Evolutionary conservation across 2,113 vertebrate species (phyloP), one percentile per base, ranked within the genome.

Genomic region (Lepus timidus): DNA sequence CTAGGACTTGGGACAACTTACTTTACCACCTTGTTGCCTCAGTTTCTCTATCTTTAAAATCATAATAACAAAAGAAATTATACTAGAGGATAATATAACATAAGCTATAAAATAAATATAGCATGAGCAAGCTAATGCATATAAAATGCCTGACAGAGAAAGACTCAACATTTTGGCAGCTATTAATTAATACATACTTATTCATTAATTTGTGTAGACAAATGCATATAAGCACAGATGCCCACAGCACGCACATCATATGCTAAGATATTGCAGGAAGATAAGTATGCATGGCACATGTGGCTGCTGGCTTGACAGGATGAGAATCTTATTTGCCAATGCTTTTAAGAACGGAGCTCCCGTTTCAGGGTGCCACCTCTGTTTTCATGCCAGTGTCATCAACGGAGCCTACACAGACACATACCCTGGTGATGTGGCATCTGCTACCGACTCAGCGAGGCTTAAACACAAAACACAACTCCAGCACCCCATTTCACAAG

Each of bases 371-470:
- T 33, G 36, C 25, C 31, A 51, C 25, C 68, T 89, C 44, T 79
- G 3, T 55, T 82, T 91, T n/a, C 16, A 4, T 33, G 64, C 55
- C 44, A 20, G 36, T n/a, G 36, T 51, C 1, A 0, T 75, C 68
- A 55, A 17, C 16, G 58, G 39, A 80, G 71, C 73, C 94, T 73
- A 87, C 65, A 71, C 29, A 95, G 39, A 87, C 52, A 70, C 22
- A 44, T 6, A 17, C 2, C 4, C 9, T 71, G 44, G 10, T 44
- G 51, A 52, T 39, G 71, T 12, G 20, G 84, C 51, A 51, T 67
- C 55, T 82, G 36, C 62, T 62, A 23, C 17, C 70, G 83, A 81
- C 27, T 70, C 1, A 2, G 64, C 25, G 39, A 81, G n/a, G 70
- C 8, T 39, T 7, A 61, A 44, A 90, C n/a, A 64, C 58, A 74